Evolutionary conservation across 2,797 vertebrate genomes (phyloP).

Genomic region (Coccyzus lansbergi): DNA sequence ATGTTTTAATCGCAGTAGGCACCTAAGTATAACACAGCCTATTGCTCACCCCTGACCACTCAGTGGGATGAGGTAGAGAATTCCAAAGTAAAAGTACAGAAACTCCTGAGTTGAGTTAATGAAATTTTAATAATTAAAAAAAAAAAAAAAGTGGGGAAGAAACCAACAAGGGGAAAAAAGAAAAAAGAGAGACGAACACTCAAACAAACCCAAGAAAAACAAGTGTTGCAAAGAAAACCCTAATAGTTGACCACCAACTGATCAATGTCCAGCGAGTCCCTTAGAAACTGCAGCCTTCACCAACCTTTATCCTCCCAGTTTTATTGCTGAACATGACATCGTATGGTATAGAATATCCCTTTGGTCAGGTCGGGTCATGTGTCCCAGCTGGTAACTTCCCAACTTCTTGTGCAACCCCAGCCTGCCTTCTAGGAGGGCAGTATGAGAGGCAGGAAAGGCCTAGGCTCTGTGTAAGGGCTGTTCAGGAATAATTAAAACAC

Average conservation of each 20-base stretch:
- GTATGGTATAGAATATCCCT: background rate
- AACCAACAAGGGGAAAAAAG: fast-evolving
- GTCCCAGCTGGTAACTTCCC: background rate
- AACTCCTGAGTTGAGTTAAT: background rate
- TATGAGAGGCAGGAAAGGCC: background rate
- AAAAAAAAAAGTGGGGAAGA: too few species aligned
- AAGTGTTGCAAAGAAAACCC: background rate
- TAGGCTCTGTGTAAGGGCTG: background rate
- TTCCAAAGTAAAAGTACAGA: background rate
- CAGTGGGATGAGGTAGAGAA: background rate
- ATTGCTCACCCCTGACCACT: fast-evolving
- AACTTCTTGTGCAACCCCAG: background rate
- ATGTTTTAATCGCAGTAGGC: background rate
- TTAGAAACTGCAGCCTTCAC: background rate
- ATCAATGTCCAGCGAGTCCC: background rate
- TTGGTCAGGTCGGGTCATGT: background rate
- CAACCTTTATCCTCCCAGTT: background rate
- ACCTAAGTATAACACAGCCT: background rate
- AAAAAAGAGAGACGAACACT: fast-evolving
- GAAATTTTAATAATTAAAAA: background rate
- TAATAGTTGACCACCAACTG: background rate
- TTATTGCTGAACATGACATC: background rate
- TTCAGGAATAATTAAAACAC: background rate
- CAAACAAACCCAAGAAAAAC: background rate
- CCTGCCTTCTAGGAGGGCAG: fast-evolving